Percentiles rank a stretch among this genome's conserved stretches.
These are phyloP conservation scores for Choreutis nemorana DNA, from an alignment of 2,888 invertebrate species.

Conservation along the genomic window DNA sequence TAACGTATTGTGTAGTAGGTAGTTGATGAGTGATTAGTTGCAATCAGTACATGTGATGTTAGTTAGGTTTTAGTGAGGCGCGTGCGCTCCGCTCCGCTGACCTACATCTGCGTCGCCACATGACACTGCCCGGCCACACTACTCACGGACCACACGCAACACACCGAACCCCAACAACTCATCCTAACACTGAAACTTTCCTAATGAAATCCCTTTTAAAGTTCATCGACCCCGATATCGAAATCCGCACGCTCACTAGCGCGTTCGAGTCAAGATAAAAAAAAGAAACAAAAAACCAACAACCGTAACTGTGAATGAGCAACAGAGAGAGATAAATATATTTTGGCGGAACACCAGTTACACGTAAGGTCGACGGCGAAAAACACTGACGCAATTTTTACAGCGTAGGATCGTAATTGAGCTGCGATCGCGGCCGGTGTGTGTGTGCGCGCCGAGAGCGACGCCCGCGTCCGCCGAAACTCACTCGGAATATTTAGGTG, in stretches of 20 bases:
- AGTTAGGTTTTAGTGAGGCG: slow-evolving; percentile 13
- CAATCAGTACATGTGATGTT: too few species aligned
- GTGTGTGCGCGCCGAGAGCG: slow-evolving; percentile 64
- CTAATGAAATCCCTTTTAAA: slow-evolving; percentile 49
- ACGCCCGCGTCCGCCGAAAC: slow-evolving; percentile 65
- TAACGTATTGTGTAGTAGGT: too few species aligned
- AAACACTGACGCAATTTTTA: slow-evolving; percentile 67
- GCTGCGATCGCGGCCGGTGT: slow-evolving; percentile 48
- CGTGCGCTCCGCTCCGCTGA: slow-evolving; percentile 51
- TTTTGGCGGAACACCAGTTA: slow-evolving; percentile 47
- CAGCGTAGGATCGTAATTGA: slow-evolving; percentile 63
- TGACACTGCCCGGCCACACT: slow-evolving; percentile 32
- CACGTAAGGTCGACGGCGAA: slow-evolving; percentile 60
- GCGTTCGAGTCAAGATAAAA: slow-evolving; percentile 46
- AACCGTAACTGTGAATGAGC: slow-evolving; percentile 48
- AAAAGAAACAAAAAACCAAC: slow-evolving; percentile 50
- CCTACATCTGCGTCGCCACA: slow-evolving; percentile 45
- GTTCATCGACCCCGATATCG: slow-evolving; percentile 63
- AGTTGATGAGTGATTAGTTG: too few species aligned
- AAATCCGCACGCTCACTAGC: slow-evolving; percentile 63
- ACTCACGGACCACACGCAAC: slow-evolving; percentile 27
- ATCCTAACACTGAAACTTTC: slow-evolving; percentile 42
- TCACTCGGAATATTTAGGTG: slow-evolving; percentile 67
- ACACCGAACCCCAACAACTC: slow-evolving; percentile 24
- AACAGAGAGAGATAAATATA: slow-evolving; percentile 61